Percentiles rank a stretch among this genome's conserved stretches.
Conservation (phyloP, 2,113 vertebrate genomes). For the Egretta garzetta region DNA sequence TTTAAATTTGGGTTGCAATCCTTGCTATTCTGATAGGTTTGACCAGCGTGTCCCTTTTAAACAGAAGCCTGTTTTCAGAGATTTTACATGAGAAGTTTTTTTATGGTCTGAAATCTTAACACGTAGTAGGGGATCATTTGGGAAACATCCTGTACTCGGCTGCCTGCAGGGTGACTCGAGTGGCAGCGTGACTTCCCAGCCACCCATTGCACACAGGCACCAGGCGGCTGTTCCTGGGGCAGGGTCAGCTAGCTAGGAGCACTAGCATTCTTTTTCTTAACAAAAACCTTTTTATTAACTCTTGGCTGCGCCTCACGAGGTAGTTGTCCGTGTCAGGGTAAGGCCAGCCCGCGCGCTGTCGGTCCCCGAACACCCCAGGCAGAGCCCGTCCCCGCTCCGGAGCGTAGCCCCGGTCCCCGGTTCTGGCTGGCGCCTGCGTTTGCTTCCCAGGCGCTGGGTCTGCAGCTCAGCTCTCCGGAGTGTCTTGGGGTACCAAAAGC, state of each 20-base stretch:
- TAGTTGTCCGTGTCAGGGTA: not conserved
- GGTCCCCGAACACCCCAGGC: not conserved
- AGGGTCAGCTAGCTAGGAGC: not conserved
- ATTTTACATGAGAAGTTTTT: not conserved
- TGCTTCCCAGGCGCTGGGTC: not conserved
- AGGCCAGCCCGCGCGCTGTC: not conserved
- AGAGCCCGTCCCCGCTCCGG: not conserved
- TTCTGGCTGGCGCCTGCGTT: fast-evolving
- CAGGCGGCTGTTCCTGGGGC: not conserved
- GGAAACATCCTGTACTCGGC: not conserved
- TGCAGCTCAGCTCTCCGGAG: not conserved
- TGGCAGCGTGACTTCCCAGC: not conserved
- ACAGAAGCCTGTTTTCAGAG: not conserved
- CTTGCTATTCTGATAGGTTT: not conserved
- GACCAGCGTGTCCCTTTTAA: not conserved
- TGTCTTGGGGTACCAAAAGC: not conserved
- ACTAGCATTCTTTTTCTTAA: not conserved
- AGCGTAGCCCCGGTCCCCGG: not conserved
- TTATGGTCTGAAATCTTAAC: not conserved
- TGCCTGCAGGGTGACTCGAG: not conserved
- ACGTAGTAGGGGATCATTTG: not conserved
- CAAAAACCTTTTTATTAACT: not conserved
- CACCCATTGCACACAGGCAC: not conserved
- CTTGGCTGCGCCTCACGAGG: not conserved
- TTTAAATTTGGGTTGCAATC: not conserved